Percentiles rank a stretch among this genome's conserved stretches.
Conservation (phyloP, 2,797 vertebrate species). For the Pipistrellus pygmaeus region DNA sequence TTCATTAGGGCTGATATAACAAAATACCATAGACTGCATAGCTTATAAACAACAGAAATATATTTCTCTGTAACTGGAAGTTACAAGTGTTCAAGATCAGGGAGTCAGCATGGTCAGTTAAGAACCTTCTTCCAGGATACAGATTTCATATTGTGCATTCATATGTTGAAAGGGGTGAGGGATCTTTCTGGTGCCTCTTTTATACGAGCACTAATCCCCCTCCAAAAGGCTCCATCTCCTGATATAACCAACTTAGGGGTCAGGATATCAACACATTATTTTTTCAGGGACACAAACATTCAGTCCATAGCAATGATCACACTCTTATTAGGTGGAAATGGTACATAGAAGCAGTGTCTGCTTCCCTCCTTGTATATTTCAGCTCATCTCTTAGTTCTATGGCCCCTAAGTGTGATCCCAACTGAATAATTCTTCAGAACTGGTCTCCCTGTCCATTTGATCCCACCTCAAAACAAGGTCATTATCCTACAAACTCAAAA, state of each 20-base stretch:
- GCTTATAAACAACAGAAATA: background rate
- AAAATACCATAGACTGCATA: background rate
- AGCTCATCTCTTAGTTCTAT: background rate
- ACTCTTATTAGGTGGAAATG: background rate
- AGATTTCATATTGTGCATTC: background rate
- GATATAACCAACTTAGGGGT: background rate
- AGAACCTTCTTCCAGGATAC: background rate
- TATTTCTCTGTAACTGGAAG: background rate
- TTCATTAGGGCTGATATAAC: background rate
- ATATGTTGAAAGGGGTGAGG: background rate
- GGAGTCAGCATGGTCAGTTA: background rate
- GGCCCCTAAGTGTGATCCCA: background rate
- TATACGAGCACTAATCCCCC: background rate
- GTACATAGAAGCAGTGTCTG: background rate
- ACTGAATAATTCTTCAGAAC: background rate
- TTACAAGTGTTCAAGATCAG: background rate
- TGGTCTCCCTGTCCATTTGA: background rate
- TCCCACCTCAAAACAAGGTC: background rate
- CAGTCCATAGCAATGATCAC: background rate
- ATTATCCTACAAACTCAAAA: background rate
- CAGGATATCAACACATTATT: background rate
- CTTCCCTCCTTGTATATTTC: background rate
- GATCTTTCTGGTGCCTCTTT: background rate
- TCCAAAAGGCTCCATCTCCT: background rate
- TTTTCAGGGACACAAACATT: background rate